Evolutionary conservation across 2,113 vertebrate species (phyloP).

Genomic region (Paramisgurnus dabryanus): DNA sequence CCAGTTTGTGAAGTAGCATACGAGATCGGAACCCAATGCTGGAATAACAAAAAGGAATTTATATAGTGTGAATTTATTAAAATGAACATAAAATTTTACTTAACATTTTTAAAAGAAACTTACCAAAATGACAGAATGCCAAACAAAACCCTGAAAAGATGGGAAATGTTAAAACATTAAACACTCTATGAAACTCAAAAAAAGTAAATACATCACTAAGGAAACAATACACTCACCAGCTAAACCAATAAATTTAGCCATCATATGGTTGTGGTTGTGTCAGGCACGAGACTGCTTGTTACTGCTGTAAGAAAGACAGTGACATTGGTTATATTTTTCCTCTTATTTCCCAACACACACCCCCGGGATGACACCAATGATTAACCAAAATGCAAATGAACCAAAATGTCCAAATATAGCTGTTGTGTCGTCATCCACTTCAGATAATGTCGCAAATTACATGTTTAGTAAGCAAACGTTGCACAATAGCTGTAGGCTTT

Average conservation of each 20-base stretch:
- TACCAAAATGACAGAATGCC: slow-evolving; percentile 66
- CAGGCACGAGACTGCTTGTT: neutral
- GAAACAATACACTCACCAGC: slow-evolving; percentile 2
- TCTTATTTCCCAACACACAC: neutral
- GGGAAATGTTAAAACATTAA: neutral
- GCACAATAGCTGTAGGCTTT: neutral
- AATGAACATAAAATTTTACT: neutral
- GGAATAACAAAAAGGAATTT: neutral
- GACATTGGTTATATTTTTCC: neutral
- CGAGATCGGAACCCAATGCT: slow-evolving; percentile 78
- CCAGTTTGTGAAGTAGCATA: slow-evolving; percentile 87
- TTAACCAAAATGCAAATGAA: slow-evolving; percentile 1
- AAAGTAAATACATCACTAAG: neutral
- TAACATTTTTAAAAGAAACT: slow-evolving; percentile 22
- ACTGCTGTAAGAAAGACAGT: neutral
- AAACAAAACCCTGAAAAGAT: slow-evolving; percentile 59
- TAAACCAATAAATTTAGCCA: neutral
- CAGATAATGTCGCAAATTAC: neutral
- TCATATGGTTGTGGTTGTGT: neutral
- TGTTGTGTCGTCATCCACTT: neutral
- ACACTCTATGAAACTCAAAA: neutral
- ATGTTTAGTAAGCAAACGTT: neutral
- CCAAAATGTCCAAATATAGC: neutral
- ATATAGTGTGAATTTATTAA: neutral
- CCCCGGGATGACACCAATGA: slow-evolving; percentile 15